phyloP scores from a whole-genome alignment of 1,140 invertebrate genomes.

The Drosophila triauraria region DNA sequence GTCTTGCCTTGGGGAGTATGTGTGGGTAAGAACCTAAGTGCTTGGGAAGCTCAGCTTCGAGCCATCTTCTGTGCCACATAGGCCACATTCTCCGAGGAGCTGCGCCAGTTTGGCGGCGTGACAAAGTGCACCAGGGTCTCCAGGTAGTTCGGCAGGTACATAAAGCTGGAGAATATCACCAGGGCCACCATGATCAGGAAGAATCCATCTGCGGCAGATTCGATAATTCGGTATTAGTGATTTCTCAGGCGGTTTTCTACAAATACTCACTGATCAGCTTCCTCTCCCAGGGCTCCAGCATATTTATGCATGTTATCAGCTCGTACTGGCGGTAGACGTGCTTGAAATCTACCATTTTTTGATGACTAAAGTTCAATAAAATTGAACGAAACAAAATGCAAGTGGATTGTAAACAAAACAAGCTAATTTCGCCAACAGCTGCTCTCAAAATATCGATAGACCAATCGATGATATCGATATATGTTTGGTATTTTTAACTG shows the following conservation, averaged over 20 bases:
- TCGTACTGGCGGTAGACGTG: conserved; percentile 80
- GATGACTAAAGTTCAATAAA: conserved; percentile 31
- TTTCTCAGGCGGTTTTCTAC: background rate
- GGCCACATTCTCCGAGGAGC: conserved; percentile 17
- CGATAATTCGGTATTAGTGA: background rate
- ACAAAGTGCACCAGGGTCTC: conserved; percentile 62
- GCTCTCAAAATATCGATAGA: background rate
- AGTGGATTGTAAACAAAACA: conserved; percentile 45
- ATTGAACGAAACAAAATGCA: conserved; percentile 8
- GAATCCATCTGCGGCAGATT: conserved; percentile 64
- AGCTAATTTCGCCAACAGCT: background rate
- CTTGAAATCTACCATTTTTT: conserved; percentile 71
- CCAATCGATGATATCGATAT: background rate
- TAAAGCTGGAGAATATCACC: conserved; percentile 76
- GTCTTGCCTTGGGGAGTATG: conserved; percentile 44
- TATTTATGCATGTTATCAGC: conserved; percentile 73
- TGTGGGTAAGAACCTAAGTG: background rate
- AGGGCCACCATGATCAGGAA: conserved; percentile 67
- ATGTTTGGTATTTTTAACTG: background rate
- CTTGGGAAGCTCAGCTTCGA: conserved; percentile 29
- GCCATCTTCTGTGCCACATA: conserved; percentile 60
- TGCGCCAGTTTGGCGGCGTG: conserved; percentile 37
- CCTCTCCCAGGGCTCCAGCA: conserved; percentile 84
- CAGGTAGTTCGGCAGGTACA: conserved; percentile 77
- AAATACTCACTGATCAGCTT: conserved; percentile 76